Percentiles rank a stretch among this genome's conserved stretches.
Conservation (phyloP, 2,888 invertebrate species). For the Cancer borealis region DNA sequence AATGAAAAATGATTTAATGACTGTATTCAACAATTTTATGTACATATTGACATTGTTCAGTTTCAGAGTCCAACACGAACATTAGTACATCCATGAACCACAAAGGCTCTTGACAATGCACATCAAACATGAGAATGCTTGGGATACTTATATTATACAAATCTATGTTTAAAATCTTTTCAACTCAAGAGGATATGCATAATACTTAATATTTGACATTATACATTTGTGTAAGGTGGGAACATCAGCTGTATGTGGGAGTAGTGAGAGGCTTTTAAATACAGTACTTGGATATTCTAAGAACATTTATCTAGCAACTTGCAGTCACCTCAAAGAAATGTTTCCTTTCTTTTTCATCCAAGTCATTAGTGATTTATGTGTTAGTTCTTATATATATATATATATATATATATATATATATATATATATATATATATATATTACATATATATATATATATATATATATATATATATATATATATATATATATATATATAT, state of each 20-base stretch:
- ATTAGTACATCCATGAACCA: constrained; percentile 64
- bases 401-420: not conserved
- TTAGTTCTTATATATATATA: not conserved
- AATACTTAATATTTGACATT: constrained; percentile 68
- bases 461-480: no score
- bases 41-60: constrained; percentile 73
- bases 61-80: constrained; percentile 70
- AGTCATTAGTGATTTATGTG: not conserved
- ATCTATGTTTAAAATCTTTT: constrained; percentile 53
- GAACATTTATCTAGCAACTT: constrained; percentile 54
- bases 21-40: constrained; percentile 73
- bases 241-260: constrained; percentile 39
- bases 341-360: not conserved
- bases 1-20: constrained; percentile 74
- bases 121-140: constrained; percentile 75
- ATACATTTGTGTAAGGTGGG: constrained; percentile 69
- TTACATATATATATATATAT: no score
- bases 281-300: not conserved
- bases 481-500: no score
- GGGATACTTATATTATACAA: constrained; percentile 71
- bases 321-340: constrained; percentile 39
- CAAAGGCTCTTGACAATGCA: constrained; percentile 62
- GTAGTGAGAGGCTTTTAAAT: constrained; percentile 7
- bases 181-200: constrained; percentile 67
- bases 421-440: no score